Evolutionary conservation across 2,888 invertebrate species (phyloP).

Genomic region (Drosophila robusta): DNA sequence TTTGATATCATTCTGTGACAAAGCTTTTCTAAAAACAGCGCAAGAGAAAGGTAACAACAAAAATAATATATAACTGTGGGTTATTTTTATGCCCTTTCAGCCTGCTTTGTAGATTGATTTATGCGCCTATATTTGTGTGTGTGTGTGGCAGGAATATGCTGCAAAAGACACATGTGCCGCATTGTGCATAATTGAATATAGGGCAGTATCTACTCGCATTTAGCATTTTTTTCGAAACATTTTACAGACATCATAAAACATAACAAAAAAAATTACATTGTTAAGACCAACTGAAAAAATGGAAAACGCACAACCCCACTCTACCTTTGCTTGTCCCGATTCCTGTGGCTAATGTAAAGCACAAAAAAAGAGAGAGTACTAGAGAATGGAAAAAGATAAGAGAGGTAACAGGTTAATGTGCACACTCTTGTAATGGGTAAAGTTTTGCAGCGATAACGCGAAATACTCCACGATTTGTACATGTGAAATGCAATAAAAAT

Average conservation of each 20-base stretch:
- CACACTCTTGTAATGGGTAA: constrained; percentile 51
- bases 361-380: constrained; percentile 3
- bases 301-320: background rate
- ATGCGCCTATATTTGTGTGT: constrained; percentile 19
- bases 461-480: constrained; percentile 39
- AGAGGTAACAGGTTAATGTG: constrained; percentile 55
- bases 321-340: too few species aligned
- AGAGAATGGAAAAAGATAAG: constrained; percentile 2
- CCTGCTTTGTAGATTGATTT: constrained; percentile 56
- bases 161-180: constrained; percentile 31
- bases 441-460: constrained; percentile 59
- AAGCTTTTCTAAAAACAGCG: background rate
- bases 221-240: constrained; percentile 28
- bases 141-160: constrained; percentile 7
- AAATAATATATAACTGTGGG: constrained; percentile 19
- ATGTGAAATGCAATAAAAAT: constrained; percentile 64
- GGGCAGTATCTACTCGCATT: constrained; percentile 10
- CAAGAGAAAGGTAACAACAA: constrained; percentile 3
- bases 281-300: constrained; percentile 49
- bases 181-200: constrained; percentile 65
- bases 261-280: constrained; percentile 47
- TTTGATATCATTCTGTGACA: background rate
- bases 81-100: constrained; percentile 28
- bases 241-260: constrained; percentile 38
- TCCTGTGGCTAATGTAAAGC: too few species aligned